phyloP scores from a whole-genome alignment of 1,140 invertebrate genomes.

The Orius laevigatus region DNA sequence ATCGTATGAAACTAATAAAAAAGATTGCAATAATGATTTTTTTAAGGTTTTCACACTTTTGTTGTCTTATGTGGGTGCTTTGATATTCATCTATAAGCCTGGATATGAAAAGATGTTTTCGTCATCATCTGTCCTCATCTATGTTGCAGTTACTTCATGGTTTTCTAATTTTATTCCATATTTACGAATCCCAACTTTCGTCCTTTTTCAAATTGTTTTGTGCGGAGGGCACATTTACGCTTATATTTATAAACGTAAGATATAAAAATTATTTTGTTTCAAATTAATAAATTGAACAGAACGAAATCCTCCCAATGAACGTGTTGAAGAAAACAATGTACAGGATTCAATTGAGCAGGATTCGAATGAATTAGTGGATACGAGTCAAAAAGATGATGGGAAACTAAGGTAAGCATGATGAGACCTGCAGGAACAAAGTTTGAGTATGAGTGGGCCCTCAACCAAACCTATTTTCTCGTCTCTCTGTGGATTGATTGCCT shows the following conservation, averaged over 20 bases:
- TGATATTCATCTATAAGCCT: slow-evolving; percentile 14
- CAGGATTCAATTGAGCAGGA: too few relatives aligned
- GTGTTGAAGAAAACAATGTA: too few relatives aligned
- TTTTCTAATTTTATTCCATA: slow-evolving; percentile 14
- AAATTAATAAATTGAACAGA: too few relatives aligned
- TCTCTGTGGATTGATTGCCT: too few relatives aligned
- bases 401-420: too few relatives aligned
- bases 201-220: slow-evolving; percentile 12
- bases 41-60: slow-evolving; percentile 12
- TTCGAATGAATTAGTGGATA: too few relatives aligned
- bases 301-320: too few relatives aligned
- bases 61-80: slow-evolving; percentile 2
- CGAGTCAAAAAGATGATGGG: too few relatives aligned
- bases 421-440: too few relatives aligned
- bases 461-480: too few relatives aligned
- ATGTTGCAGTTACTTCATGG: slow-evolving; percentile 12
- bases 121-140: slow-evolving; percentile 7
- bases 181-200: slow-evolving; percentile 9
- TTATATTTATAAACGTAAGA: not conserved
- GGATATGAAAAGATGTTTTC: slow-evolving; percentile 6
- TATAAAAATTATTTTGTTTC: too few relatives aligned
- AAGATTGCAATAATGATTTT: not conserved
- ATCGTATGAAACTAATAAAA: slow-evolving; percentile 16
- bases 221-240: slow-evolving; percentile 5
- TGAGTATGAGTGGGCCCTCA: too few relatives aligned